Conservation (phyloP, 2,113 vertebrate species). For the Rhinoptilus africanus region DNA sequence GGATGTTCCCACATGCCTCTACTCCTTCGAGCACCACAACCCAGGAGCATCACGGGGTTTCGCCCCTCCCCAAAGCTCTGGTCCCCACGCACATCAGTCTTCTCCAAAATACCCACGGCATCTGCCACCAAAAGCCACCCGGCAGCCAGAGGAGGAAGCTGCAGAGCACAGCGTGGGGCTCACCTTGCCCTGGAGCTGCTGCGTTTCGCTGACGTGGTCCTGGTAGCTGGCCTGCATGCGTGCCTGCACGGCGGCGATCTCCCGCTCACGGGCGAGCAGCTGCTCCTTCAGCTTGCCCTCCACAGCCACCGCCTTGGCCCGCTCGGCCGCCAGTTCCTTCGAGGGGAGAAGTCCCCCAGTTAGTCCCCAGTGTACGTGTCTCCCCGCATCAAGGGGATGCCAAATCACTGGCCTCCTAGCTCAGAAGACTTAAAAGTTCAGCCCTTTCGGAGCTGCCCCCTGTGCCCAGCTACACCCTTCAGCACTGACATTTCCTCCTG, state of each 20-base stretch:
- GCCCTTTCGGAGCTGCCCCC: background rate
- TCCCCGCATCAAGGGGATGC: background rate
- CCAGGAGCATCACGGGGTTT: accelerated
- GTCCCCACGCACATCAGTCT: accelerated
- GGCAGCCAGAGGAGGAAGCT: background rate
- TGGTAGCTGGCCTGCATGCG: slow-evolving; percentile 95
- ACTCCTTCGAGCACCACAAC: accelerated
- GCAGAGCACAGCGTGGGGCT: background rate
- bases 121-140: background rate
- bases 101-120: background rate
- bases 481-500: background rate
- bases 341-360: background rate
- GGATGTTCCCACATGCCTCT: accelerated
- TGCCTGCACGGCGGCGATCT: slow-evolving; percentile 83
- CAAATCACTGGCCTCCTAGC: background rate
- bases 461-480: accelerated
- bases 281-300: slow-evolving; percentile 90
- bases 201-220: slow-evolving; percentile 85
- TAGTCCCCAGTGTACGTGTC: background rate
- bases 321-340: slow-evolving; percentile 87
- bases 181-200: slow-evolving; percentile 91
- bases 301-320: slow-evolving; percentile 75
- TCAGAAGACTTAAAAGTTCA: background rate
- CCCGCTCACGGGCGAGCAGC: slow-evolving; percentile 82
- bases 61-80: accelerated